Evolutionary conservation across 2,113 vertebrate species (phyloP).

Genomic region (Etia nguti): DNA sequence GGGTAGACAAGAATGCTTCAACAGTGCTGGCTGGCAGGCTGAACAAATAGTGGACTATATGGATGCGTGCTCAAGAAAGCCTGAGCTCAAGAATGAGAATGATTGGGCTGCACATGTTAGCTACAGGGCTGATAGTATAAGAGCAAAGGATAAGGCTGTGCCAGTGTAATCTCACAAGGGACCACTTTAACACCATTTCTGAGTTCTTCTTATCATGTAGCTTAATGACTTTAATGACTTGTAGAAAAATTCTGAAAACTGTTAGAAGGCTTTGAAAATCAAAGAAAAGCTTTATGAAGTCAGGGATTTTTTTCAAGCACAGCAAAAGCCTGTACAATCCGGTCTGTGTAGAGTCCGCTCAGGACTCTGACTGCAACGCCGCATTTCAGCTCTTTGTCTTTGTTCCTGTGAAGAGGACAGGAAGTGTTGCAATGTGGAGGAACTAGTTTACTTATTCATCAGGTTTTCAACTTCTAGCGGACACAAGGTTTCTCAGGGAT

Average conservation of each 20-base stretch:
- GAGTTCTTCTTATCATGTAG: slow-evolving; percentile 22
- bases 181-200: slow-evolving; percentile 6
- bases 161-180: background rate
- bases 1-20: slow-evolving; percentile 39
- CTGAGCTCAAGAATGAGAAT: background rate
- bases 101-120: background rate
- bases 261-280: slow-evolving; percentile 23
- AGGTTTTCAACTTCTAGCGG: slow-evolving; percentile 51
- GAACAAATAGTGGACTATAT: background rate
- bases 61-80: background rate
- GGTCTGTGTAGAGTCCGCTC: slow-evolving; percentile 24
- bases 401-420: slow-evolving; percentile 47
- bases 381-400: slow-evolving; percentile 23
- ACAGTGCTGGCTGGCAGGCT: background rate
- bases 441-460: slow-evolving; percentile 70
- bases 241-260: slow-evolving; percentile 16
- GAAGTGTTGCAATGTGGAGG: slow-evolving; percentile 49
- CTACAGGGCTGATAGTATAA: background rate
- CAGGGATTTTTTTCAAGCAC: background rate
- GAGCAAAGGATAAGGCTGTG: background rate
- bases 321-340: background rate
- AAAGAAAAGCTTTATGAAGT: slow-evolving; percentile 27
- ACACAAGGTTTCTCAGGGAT: slow-evolving; percentile 54
- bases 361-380: slow-evolving; percentile 3
- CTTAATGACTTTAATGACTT: slow-evolving; percentile 57